Evolutionary conservation across 92 coral and sea anemone species (phyloP).

Genomic region (Heteractis magnifica): DNA sequence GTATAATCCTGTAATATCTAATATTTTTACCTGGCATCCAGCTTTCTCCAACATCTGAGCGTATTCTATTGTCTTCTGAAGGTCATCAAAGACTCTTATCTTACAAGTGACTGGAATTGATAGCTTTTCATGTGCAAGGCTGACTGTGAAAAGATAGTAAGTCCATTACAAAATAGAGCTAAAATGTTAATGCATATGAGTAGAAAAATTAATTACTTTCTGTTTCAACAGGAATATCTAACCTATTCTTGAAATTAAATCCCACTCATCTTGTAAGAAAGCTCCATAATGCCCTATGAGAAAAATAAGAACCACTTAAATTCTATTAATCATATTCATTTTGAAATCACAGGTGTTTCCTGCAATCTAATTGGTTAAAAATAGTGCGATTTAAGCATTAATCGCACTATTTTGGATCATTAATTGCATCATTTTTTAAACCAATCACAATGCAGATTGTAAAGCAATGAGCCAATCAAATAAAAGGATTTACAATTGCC

Average conservation of each 20-base stretch:
- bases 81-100: conserved; percentile 91
- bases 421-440: too few relatives aligned
- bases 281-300: conserved; percentile 92
- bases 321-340: too few relatives aligned
- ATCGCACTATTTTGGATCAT: too few relatives aligned
- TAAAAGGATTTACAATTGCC: too few relatives aligned
- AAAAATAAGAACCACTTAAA: background rate
- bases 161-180: background rate
- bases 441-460: too few relatives aligned
- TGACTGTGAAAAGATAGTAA: conserved; percentile 39
- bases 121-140: conserved; percentile 78
- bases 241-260: conserved; percentile 85
- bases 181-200: background rate
- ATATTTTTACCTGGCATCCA: conserved; percentile 85
- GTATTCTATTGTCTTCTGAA: conserved; percentile 79
- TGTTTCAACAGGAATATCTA: background rate
- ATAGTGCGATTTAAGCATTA: too few relatives aligned
- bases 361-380: too few relatives aligned
- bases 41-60: conserved; percentile 94
- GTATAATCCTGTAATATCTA: too few relatives aligned
- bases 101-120: conserved; percentile 91
- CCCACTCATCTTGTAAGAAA: conserved; percentile 96
- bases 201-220: background rate
- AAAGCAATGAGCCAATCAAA: too few relatives aligned
- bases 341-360: too few relatives aligned